phyloP scores from a whole-genome alignment of 2,888 invertebrate genomes.

The Tenthredo amoena region DNA sequence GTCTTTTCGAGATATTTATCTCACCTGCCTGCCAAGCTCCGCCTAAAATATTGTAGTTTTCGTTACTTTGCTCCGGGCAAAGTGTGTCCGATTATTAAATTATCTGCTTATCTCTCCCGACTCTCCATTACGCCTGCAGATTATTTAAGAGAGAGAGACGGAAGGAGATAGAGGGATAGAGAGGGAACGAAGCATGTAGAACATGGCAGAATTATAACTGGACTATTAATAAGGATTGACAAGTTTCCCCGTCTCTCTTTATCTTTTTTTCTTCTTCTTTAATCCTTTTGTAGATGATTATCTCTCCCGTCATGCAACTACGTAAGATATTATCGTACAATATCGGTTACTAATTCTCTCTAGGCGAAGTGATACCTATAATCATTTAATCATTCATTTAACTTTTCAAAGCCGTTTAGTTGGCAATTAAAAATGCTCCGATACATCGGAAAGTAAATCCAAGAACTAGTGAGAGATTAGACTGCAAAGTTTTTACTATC shows the following conservation, averaged over 20 bases:
- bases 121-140: neutral
- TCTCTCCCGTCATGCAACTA: constrained; percentile 2
- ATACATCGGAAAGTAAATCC: neutral
- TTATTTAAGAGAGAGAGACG: neutral
- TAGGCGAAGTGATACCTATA: neutral
- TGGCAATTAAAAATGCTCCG: neutral
- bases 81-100: constrained; percentile 39
- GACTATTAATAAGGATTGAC: constrained; percentile 24
- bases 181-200: neutral
- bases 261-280: neutral
- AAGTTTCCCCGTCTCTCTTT: neutral
- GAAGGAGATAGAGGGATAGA: neutral
- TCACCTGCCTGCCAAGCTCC: constrained; percentile 4
- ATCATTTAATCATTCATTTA: neutral
- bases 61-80: constrained; percentile 15
- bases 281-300: neutral
- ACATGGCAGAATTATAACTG: neutral
- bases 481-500: too few relatives aligned
- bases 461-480: neutral
- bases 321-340: constrained; percentile 2
- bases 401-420: neutral
- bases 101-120: neutral
- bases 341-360: neutral
- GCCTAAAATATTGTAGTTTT: constrained; percentile 26
- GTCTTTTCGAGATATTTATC: constrained; percentile 44